phyloP scores from a whole-genome alignment of 2,113 vertebrate species.

The Anser cygnoides region DNA sequence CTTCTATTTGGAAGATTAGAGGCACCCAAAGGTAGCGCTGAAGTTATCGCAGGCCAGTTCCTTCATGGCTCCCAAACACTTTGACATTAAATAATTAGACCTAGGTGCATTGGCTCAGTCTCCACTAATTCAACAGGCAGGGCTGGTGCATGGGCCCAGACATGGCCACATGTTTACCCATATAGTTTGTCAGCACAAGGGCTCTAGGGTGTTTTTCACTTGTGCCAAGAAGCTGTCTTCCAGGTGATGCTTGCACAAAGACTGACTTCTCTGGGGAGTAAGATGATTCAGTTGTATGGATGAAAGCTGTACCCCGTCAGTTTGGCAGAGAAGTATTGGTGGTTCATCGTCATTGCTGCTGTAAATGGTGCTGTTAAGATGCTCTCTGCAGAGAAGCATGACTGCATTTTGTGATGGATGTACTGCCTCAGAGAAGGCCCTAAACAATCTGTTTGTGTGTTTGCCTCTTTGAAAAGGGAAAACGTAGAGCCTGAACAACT shows the following conservation, averaged over 20 bases:
- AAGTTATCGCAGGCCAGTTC: background rate
- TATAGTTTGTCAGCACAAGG: background rate
- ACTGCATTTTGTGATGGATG: background rate
- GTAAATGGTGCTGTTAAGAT: background rate
- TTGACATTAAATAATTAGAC: background rate
- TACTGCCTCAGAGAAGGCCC: background rate
- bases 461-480: conserved; percentile 17
- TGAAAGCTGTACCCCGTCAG: background rate
- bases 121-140: background rate
- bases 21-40: background rate
- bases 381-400: background rate
- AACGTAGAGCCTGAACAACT: background rate
- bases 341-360: conserved; percentile 15
- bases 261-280: background rate
- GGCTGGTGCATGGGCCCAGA: background rate
- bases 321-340: background rate
- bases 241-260: background rate
- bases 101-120: background rate
- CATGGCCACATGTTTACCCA: accelerated
- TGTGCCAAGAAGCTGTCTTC: background rate
- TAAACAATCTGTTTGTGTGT: background rate
- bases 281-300: background rate
- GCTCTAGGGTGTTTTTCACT: accelerated
- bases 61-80: background rate
- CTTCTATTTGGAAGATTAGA: background rate